Evolutionary conservation across 2,113 vertebrate species (phyloP).

Genomic region (Trogon surrucura): DNA sequence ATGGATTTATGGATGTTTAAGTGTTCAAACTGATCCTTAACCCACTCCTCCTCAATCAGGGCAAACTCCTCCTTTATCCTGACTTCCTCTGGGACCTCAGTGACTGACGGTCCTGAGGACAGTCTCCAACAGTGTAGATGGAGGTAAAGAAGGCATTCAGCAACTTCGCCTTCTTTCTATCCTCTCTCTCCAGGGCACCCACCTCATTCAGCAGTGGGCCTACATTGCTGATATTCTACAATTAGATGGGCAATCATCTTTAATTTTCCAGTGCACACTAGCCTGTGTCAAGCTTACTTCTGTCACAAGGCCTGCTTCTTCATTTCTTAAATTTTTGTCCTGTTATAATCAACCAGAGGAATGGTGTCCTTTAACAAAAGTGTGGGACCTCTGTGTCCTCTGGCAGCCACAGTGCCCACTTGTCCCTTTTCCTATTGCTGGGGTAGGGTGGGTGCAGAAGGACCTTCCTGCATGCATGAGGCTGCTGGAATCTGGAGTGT

Average conservation of each 20-base stretch:
- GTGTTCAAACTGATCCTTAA: too few species aligned
- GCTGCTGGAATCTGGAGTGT: background rate
- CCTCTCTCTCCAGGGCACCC: too few species aligned
- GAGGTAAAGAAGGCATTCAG: too few species aligned
- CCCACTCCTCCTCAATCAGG: too few species aligned
- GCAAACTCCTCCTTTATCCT: too few species aligned
- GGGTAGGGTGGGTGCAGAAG: background rate
- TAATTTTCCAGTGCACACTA: constrained; percentile 49
- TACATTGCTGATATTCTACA: constrained; percentile 38
- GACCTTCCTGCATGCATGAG: background rate
- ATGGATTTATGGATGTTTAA: too few species aligned
- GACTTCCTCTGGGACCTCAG: too few species aligned
- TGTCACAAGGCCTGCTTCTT: constrained; percentile 18
- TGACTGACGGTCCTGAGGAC: too few species aligned
- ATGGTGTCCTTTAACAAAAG: background rate
- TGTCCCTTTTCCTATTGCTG: background rate
- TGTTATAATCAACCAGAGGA: background rate
- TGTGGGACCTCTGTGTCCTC: background rate
- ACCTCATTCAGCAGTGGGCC: too few species aligned
- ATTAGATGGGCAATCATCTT: constrained; percentile 67
- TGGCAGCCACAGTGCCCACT: background rate
- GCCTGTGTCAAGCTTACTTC: constrained; percentile 39
- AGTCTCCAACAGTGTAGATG: too few species aligned
- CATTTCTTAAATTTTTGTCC: background rate
- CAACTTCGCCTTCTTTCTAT: too few species aligned